A percentile compares a stretch with the other conserved stretches of the same genome.
phyloP scores from a whole-genome alignment of 2,113 vertebrate genomes.

The Poeciliopsis turrubarensis region DNA sequence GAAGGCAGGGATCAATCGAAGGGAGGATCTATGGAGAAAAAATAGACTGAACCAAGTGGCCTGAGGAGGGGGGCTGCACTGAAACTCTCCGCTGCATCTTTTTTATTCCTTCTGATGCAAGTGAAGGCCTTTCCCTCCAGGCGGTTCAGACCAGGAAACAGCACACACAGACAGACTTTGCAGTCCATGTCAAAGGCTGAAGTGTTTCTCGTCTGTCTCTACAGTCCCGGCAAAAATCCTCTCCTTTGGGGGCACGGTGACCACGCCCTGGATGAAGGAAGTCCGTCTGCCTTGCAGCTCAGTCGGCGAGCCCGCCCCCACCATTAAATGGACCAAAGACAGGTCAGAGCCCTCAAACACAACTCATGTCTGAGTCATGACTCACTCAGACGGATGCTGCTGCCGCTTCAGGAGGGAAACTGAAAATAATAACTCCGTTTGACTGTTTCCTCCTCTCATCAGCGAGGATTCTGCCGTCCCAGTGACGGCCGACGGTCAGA shows the following conservation, averaged over 20 bases:
- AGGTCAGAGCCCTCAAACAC: conserved; percentile 79
- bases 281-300: conserved; percentile 94
- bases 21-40: conserved; percentile 73
- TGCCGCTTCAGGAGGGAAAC: background rate
- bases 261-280: conserved; percentile 98
- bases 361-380: background rate
- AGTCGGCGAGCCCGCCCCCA: conserved; percentile 91
- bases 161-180: conserved; percentile 25
- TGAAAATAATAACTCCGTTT: conserved; percentile 16
- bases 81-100: conserved; percentile 31
- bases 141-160: conserved; percentile 24
- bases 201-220: conserved; percentile 3
- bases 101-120: conserved; percentile 26
- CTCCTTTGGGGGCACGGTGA: conserved; percentile 96
- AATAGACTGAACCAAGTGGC: conserved; percentile 58
- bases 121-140: conserved; percentile 18
- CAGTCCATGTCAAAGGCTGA: background rate
- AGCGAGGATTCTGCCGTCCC: conserved; percentile 95
- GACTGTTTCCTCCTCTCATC: conserved; percentile 20
- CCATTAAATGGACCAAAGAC: conserved; percentile 98
- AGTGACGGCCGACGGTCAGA: conserved; percentile 88
- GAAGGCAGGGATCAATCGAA: conserved; percentile 73
- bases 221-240: conserved; percentile 96
- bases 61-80: conserved; percentile 37
- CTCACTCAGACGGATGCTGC: conserved; percentile 5